Base-by-base conservation (phyloP, 2,113 vertebrate genomes). In the Atherinomorus stipes region DNA sequence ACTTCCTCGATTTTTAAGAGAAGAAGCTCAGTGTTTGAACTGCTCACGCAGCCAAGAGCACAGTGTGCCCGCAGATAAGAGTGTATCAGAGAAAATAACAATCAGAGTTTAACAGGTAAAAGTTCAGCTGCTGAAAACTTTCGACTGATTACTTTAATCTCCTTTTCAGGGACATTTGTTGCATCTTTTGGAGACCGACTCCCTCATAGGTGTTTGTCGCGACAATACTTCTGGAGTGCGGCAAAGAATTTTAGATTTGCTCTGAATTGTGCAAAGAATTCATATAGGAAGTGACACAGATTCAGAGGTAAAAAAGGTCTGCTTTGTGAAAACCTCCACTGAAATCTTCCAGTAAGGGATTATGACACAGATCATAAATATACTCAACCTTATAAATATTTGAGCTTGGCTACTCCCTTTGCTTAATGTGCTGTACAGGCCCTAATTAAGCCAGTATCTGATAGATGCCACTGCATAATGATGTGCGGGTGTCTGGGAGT, bases 301-400 rank as follows among this genome's bases (percentile, higher is more conserved):
- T 9, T 15, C 12, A 15, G 21, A 76, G 23, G 59, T 31, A 47
- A 6, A 21, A 8, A 53, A 53, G 77, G 66, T 78, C 51, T 69
- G 67, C 80, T 78, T 89, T 85, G 76, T 88, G 70, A 86, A 69
- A 81, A 74, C 68, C 79, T 86, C 71, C 52, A 64, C 77, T 80
- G 76, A 80, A 81, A 81, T 80, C 82, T 81, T 89, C 84, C 85
- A 87, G 88, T 91, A 88, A 93, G 86, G 76, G 89, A 91, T 91
- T 87, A 89, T 90, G 90, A 91, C 89, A 90, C 75, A 89, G 92
- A 90, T 94, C 90, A 94, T 94, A 94, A 93, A 94, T 94, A 94
- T 88, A 93, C 82, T 89, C 88, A 88, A 91, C 88, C 92, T 92
- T 92, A 94, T 95, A 92, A 94, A 94, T 95, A 94, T 94, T 95